Percentiles rank a stretch among this genome's conserved stretches.
Conservation (phyloP, 2,113 vertebrate genomes). For the Calyptommatus sinebrachiatus region DNA sequence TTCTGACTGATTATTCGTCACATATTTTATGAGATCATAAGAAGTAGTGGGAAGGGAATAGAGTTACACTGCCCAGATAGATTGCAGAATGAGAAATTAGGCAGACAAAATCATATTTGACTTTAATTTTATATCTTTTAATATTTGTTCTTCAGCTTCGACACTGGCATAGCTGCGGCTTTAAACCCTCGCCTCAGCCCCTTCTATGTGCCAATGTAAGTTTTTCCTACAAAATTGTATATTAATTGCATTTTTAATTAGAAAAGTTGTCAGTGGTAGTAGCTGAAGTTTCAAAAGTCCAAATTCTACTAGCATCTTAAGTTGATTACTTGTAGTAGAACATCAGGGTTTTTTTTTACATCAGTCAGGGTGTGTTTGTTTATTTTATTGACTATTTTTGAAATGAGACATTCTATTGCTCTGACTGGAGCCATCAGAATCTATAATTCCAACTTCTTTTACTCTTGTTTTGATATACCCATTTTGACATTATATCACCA, state of each 20-base stretch:
- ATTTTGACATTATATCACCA: neutral
- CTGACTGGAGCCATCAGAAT: neutral
- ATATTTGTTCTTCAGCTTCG: constrained; percentile 67
- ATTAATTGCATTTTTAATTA: constrained; percentile 56
- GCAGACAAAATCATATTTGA: constrained; percentile 36
- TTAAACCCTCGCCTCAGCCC: constrained; percentile 70
- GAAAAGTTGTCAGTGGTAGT: constrained; percentile 63
- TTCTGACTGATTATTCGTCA: neutral
- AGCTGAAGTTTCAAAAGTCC: constrained; percentile 64
- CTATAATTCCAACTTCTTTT: neutral
- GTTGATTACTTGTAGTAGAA: neutral
- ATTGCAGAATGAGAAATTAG: constrained; percentile 21
- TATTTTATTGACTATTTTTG: constrained; percentile 27
- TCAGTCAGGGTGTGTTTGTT: neutral
- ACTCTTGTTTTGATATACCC: neutral
- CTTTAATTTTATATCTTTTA: constrained; percentile 55
- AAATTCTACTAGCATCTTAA: constrained; percentile 10
- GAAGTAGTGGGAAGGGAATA: neutral
- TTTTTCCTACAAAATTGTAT: constrained; percentile 55
- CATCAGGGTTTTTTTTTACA: neutral
- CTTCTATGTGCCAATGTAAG: constrained; percentile 70
- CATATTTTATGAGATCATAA: neutral
- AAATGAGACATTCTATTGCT: neutral
- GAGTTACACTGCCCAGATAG: neutral
- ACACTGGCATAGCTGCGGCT: constrained; percentile 66